A percentile compares a stretch with the other conserved stretches of the same genome.
phyloP scores from a whole-genome alignment of 2,113 vertebrate species.

The Tetrao urogallus region DNA sequence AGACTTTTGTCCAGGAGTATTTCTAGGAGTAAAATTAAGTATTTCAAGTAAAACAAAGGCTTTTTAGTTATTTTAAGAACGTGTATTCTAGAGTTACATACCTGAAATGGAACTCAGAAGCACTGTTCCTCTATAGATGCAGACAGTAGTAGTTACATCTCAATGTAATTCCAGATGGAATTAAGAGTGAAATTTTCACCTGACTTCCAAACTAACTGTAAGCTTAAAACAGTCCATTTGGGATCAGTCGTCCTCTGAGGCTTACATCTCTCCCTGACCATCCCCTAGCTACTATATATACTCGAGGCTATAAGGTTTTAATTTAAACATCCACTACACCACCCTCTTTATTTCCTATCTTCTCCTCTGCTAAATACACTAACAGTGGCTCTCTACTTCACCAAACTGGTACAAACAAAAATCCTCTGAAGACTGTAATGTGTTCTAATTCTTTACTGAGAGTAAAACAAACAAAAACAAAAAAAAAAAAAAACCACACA shows the following conservation, averaged over 20 bases:
- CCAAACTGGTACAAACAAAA: not conserved
- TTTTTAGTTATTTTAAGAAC: not conserved
- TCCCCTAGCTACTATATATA: not conserved
- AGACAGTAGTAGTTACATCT: not conserved
- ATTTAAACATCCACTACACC: not conserved
- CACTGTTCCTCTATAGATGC: not conserved
- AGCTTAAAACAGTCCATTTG: not conserved
- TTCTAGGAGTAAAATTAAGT: not conserved
- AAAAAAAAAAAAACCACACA: not conserved
- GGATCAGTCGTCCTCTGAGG: not conserved
- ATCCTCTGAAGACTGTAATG: not conserved
- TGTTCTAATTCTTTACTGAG: not conserved
- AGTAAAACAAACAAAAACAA: not conserved
- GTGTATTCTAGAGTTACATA: not conserved
- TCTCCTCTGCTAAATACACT: not conserved
- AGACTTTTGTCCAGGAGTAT: not conserved
- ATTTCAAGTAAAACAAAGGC: not conserved
- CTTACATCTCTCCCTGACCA: not conserved
- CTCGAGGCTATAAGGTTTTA: not conserved
- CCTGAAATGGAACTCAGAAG: not conserved
- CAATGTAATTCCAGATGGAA: not conserved
- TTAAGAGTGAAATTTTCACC: not conserved
- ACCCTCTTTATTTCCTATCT: not conserved
- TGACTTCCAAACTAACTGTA: not conserved
- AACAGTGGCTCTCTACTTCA: not conserved